Base-by-base conservation (phyloP, 2,888 invertebrate genomes). In the Drosophila lutescens region DNA sequence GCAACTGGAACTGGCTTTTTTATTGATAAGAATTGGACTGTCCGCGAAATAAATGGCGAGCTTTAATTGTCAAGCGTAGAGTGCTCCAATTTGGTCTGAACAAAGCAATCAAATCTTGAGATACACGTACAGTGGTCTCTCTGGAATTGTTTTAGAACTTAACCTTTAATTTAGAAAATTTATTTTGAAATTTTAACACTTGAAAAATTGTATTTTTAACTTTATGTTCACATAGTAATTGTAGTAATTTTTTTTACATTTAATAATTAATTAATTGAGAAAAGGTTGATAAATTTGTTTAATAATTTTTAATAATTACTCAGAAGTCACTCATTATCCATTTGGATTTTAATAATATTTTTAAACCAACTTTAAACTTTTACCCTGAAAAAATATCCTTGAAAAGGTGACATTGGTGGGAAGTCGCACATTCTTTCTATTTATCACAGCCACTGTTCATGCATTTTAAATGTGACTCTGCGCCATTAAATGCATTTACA, bases 11-110 rank as follows among this genome's bases (percentile, higher is more conserved):
- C 53, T 58, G 57, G 51, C 43, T 67, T 76, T 74, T 53, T 68
- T 60, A 32, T 61, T 83, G 83, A 87, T 83, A 83, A 87, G 79
- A 87, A 76, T 63, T 78, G 54, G 66, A 80, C 70, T 53, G 49
- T 53, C 51, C 13, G 38, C 34, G 15, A 62, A 63, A 30, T 54
- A 72, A 71, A 78, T 40, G 68, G 68, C 50, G 13, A 61, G 63
- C 68, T 78, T 70, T 76, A 75, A 76, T 77, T 72, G 73, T 73
- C 76, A 78, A 80, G 67, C 49, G 41, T 53, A 44, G 41, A 62
- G 50, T 40, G 50, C 73, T 68, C 67, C 69, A 68, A 69, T 68
- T 68, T 69, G 32, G 58, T 23, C 43, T 44, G n/a, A 68, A 69
- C 58, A 68, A 68, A 69, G 66, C 66, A 67, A 66, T 66, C 55